A percentile compares a stretch with the other conserved stretches of the same genome.
Conservation (phyloP, 2,888 invertebrate species). For the Agrotis ipsilon region DNA sequence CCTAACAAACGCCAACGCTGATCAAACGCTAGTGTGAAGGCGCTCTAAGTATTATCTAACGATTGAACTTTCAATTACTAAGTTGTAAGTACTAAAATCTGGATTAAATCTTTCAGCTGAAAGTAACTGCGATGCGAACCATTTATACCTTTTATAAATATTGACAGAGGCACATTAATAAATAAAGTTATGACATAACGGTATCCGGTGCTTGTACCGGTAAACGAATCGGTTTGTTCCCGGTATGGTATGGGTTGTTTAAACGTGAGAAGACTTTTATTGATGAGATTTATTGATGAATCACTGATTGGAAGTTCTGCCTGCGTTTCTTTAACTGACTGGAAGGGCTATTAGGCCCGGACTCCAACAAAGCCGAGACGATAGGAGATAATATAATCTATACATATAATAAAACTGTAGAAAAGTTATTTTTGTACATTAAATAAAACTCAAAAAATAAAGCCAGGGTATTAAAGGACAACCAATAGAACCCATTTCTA, state of each 20-base stretch:
- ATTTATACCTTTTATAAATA: slow-evolving; percentile 18
- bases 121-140: background rate
- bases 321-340: no score
- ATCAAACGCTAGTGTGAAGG: no score
- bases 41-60: no score
- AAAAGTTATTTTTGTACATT: no score
- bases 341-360: no score
- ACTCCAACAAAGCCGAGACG: no score
- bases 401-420: no score
- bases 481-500: no score
- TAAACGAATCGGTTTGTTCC: slow-evolving; percentile 30
- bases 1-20: no score
- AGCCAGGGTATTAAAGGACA: no score
- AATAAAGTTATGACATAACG: slow-evolving; percentile 48
- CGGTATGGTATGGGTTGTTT: slow-evolving; percentile 25
- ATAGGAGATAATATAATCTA: no score
- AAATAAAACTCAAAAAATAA: no score
- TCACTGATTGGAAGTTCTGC: background rate
- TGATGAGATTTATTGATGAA: slow-evolving; percentile 18
- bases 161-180: slow-evolving; percentile 23
- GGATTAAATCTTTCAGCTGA: background rate
- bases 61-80: background rate
- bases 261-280: slow-evolving; percentile 46
- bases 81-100: background rate
- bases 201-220: slow-evolving; percentile 29